Evolutionary conservation across 2,888 invertebrate species (phyloP), one percentile per base, ranked within the genome.

Genomic region (Hypomecis atomaria): DNA sequence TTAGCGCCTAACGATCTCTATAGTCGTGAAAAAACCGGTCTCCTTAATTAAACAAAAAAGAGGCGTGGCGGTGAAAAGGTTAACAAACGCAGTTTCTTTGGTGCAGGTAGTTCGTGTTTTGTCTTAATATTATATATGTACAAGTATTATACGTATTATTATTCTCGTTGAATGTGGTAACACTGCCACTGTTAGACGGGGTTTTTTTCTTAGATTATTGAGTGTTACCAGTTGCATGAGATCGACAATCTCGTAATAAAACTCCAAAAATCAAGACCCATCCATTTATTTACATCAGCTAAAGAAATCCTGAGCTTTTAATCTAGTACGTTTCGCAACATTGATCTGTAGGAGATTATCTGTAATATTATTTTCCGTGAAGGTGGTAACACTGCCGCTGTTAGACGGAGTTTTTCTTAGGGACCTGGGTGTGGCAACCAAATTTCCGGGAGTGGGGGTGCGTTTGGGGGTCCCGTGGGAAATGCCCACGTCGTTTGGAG

Each of bases 281-380:
- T 57, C 42, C n/a, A 57, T 55, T 69, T 71, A 53, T 61, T 62
- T 8, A 49, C 59, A 53, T 61, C 60, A 9, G 48, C 59, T 10
- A 66, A 92, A 98, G 96, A 97, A 98, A 86, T 98, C 98, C 0
- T 96, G 89, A 0, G 98, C 98, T 84, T 94, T 95, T 74, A 96
- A 94, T 71, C 97, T 91, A 68, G 95, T 94, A 71, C 97, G 93
- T 76, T 95, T 95, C 4, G 96, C 95, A 8, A 96, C 92, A 75
- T 94, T 94, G 69, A 98, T 95, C 77, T 97, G 96, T 57, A 98
- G 90, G 66, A 98, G 92, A 89, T 98, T 96, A 84, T 98, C 98
- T 0, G 98, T 98, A 9, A 96, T 89, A 66, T 93, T 91, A 60
- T 93, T 89, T 59, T 88, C 89, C 62, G 71, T 84, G 74, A 66